Evolutionary conservation across 2,113 vertebrate genomes (phyloP), one percentile per base, ranked within the genome.

Genomic region (Todiramphus chloris): DNA sequence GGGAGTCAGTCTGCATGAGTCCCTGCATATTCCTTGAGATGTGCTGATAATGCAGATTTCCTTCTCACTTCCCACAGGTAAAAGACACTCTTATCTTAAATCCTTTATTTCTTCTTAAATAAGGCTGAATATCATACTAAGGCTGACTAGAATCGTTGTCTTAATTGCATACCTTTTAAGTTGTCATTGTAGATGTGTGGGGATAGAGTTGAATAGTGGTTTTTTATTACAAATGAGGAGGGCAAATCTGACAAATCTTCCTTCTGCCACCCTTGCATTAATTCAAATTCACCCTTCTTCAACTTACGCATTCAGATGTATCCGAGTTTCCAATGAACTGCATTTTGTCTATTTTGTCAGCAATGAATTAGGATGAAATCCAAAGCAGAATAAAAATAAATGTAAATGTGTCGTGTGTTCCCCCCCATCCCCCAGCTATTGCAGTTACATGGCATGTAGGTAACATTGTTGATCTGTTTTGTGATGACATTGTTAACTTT

Each of bases 1-100:
- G 33, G 35, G 41, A 4, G 6, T 41, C 72, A 43, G 27, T 24
- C 1, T 0, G 64, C 21, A 6, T 2, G 18, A 58, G 17, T 41
- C 1, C 1, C 21, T 79, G 56, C 16, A 0, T 0, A 1, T 66
- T 70, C 27, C 23, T 66, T 18, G 39, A 66, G 44, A 15, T 18
- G 17, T 46, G 24, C 41, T 66, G 62, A 23, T 18, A 37, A 10
- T 11, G 6, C 11, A 50, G 60, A 31, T 24, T 86, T 64, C 55
- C 28, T 55, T 55, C 35, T 33, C 1, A 0, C 37, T 58, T 53
- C 13, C 28, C 16, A 19, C 20, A 76, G 25, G 30, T 41, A 51
- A 60, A 62, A 75, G 56, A 18, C 8, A 11, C 6, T 69, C 44
- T 75, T 43, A 51, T 43, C 1, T 89, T 44, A 87, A 79, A 27